Percentiles rank a stretch among this genome's conserved stretches.
Conservation (phyloP, 2,888 invertebrate genomes). For the Drosophila vallismaia region DNA sequence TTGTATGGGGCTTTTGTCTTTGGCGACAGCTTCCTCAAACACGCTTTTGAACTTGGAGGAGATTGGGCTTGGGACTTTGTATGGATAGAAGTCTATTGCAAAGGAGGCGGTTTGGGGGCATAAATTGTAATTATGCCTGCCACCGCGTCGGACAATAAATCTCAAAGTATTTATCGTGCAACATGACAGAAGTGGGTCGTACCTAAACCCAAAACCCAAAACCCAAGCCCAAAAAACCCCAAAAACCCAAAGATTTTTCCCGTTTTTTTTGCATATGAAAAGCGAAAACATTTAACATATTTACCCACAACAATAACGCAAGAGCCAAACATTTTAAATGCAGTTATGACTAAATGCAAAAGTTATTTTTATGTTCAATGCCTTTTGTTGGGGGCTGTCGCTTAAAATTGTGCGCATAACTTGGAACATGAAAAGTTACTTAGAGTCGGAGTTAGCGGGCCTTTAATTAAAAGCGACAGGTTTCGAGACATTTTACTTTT, state of each 20-base stretch:
- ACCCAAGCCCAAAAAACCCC: neutral
- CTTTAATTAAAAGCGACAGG: constrained; percentile 79
- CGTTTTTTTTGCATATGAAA: constrained; percentile 28
- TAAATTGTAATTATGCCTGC: constrained; percentile 78
- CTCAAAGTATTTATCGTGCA: constrained; percentile 74
- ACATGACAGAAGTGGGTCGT: constrained; percentile 78
- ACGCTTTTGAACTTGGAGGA: constrained; percentile 68
- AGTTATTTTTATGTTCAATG: constrained; percentile 61
- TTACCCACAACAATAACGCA: constrained; percentile 33
- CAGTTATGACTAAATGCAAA: constrained; percentile 77
- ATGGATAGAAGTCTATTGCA: constrained; percentile 25
- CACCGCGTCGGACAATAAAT: constrained; percentile 75
- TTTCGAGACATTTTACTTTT: constrained; percentile 64
- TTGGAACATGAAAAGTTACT: constrained; percentile 77
- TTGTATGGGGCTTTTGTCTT: constrained; percentile 67
- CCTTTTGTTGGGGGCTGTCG: constrained; percentile 51
- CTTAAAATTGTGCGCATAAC: constrained; percentile 73
- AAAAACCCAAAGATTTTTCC: constrained; percentile 17
- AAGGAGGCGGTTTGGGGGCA: constrained; percentile 46
- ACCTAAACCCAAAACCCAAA: constrained; percentile 25
- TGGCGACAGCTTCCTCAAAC: constrained; percentile 76
- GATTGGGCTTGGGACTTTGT: neutral
- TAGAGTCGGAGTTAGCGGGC: constrained; percentile 58
- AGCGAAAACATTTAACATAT: constrained; percentile 44
- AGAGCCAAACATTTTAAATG: constrained; percentile 63